Conservation (phyloP, 2,113 vertebrate species). For the Archilochus colubris region DNA sequence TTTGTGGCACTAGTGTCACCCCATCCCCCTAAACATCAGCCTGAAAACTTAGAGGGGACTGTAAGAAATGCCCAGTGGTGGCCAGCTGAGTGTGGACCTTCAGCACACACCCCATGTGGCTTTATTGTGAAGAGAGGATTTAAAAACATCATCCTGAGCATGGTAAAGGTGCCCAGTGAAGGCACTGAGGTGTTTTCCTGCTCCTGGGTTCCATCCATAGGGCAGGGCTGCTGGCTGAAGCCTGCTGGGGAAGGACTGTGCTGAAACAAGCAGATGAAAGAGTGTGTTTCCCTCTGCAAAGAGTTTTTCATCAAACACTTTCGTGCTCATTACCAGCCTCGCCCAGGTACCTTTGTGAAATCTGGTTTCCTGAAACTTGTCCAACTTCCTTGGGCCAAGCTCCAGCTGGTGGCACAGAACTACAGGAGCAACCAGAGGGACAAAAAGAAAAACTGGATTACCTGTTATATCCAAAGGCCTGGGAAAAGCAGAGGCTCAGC, state of each 20-base stretch:
- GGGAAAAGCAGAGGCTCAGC: neutral
- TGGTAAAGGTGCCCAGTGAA: neutral
- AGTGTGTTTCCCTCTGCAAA: neutral
- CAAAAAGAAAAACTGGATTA: neutral
- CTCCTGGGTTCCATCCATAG: neutral
- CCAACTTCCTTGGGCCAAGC: conserved; percentile 14
- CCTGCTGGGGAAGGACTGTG: conserved; percentile 28
- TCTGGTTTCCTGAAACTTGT: neutral
- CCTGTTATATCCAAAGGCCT: neutral
- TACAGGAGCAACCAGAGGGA: neutral
- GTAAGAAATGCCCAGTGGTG: neutral
- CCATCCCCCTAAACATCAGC: neutral
- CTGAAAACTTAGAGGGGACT: neutral
- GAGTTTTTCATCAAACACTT: neutral
- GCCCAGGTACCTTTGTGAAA: conserved; percentile 12
- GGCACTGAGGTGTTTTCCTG: neutral
- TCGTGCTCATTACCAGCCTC: conserved; percentile 23
- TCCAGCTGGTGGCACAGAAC: neutral
- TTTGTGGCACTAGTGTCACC: neutral
- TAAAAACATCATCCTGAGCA: neutral
- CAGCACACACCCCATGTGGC: neutral
- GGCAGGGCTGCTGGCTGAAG: conserved; percentile 49
- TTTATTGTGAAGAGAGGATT: neutral
- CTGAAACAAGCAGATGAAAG: conserved; percentile 32
- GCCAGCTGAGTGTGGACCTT: neutral